Base-by-base conservation (phyloP, 2,888 invertebrate genomes). In the Habroteleia sp. region DNA sequence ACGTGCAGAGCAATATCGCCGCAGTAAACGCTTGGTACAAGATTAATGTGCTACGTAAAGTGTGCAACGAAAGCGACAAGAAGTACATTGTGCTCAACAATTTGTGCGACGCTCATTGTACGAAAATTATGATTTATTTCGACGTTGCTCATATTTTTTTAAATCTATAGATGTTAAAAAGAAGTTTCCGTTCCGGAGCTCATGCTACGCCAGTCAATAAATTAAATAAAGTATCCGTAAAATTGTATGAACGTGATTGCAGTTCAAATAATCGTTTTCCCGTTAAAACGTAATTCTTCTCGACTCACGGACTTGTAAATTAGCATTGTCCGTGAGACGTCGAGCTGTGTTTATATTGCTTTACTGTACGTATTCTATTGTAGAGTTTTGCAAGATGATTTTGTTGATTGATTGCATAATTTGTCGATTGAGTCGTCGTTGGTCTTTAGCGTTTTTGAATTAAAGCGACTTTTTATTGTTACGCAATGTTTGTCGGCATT, bases 301-400 rank as follows among this genome's bases (percentile, higher is more conserved):
- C 31, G n/a, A 2, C 35, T 65, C 63, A 65, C 27, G 63, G 52
- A 52, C 63, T 35, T 29, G 35, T 52, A 39, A 65, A 65, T 65
- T 52, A 52, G 37, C 33, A 54, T 29, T 17, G 65, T 65, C 54
- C 65, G 11, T 44, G 65, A 65, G 65, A 17, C 33, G 65, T 65
- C 37, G 10, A 27, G 10, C 41, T 27, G 7, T 48, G 3, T 25
- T 6, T 1, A 4, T 29, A 20, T 20, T 20, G 20, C 20, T 20
- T n/a, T n/a, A n/a, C n/a, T n/a, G n/a, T n/a, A n/a, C n/a, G n/a
- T n/a, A n/a, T n/a, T n/a, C n/a, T 39, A 16, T 16, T 60, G 35
- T 14, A 10, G 17, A 31, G 14, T 31, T 39, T 25, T 10, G 20
- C 8, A 33, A 50, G 17, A 46, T 17, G 37, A 31, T 50, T 63